Evolutionary conservation across 2,113 vertebrate species (phyloP), one percentile per base, ranked within the genome.

Genomic region (Boulengeromyrus knoepffleri): DNA sequence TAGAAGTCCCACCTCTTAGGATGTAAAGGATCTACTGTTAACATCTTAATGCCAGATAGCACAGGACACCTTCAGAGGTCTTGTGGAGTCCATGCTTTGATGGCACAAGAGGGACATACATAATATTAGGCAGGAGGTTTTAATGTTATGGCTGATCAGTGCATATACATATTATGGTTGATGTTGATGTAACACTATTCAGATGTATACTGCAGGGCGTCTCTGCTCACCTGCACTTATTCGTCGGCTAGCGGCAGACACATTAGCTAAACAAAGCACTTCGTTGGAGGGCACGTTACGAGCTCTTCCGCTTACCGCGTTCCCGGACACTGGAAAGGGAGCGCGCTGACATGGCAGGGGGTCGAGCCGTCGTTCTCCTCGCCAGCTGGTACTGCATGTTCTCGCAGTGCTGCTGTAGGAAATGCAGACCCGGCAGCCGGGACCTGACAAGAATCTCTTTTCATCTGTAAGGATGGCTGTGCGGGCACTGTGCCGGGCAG

Each of bases 201-300:
- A 1, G 5, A 2, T 53, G 8, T 56, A n/a, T 5, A 12, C 58
- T 45, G 70, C 31, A 45, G 49, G 39, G 27, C 42, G 27, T 52
- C 53, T 50, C 85, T 27, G 50, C 52, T 27, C 2, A 47, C 36
- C 31, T 24, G 24, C 9, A 39, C 47, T 77, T 39, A 17, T n/a
- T 46, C 5, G 17, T 85, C 10, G 15, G 42, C 77, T 47, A 62
- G 36, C 50, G 7, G 4, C 50, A 89, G 27, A 91, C 84, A 80
- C 89, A 92, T 92, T 90, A 92, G 90, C 88, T 89, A 91, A 92
- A 93, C 90, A 89, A 91, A 50, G 27, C 45, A 9, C 89, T 77
- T 12, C 42, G 9, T 62, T 66, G 50, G 89, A 87, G 87, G 36
- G 47, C 6, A 45, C 27, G 47, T 19, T 13, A 87, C 80, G 31